These are phyloP conservation scores for Tinea pellionella DNA, from an alignment of 2,888 invertebrate species.

Conservation along the genomic window DNA sequence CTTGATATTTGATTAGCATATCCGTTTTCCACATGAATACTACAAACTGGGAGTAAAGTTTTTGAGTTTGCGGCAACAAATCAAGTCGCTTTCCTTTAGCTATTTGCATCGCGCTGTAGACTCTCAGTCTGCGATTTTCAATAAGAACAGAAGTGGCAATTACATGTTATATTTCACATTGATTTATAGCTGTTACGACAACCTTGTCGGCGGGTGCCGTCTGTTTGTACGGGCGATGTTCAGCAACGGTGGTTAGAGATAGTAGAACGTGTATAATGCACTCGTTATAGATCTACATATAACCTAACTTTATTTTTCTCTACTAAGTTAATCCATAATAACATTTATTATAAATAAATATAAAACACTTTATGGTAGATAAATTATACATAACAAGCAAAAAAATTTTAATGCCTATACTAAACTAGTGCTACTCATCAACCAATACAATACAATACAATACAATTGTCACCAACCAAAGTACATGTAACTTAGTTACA, in stretches of 20 bases:
- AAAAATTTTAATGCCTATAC: too few species aligned
- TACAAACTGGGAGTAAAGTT: not conserved
- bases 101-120: slow-evolving; percentile 9
- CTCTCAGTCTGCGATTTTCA: slow-evolving; percentile 5
- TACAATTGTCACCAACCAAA: too few species aligned
- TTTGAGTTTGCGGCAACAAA: not conserved
- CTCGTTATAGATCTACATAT: not conserved
- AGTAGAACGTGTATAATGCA: not conserved
- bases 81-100: slow-evolving; percentile 13
- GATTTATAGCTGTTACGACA: slow-evolving; percentile 15
- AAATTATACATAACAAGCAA: too few species aligned
- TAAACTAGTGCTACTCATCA: too few species aligned
- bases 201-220: slow-evolving; percentile 1
- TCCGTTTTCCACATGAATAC: slow-evolving; percentile 8
- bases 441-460: too few species aligned
- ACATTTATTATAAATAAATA: too few species aligned
- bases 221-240: not conserved
- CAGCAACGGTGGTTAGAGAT: not conserved
- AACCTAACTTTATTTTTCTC: too few species aligned
- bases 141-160: slow-evolving; percentile 19
- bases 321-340: too few species aligned
- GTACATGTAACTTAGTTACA: too few species aligned
- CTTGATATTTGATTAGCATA: slow-evolving; percentile 8
- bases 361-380: too few species aligned
- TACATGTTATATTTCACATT: slow-evolving; percentile 19